Evolutionary conservation across 2,888 invertebrate species (phyloP).

Genomic region (Spilosoma lubricipeda): DNA sequence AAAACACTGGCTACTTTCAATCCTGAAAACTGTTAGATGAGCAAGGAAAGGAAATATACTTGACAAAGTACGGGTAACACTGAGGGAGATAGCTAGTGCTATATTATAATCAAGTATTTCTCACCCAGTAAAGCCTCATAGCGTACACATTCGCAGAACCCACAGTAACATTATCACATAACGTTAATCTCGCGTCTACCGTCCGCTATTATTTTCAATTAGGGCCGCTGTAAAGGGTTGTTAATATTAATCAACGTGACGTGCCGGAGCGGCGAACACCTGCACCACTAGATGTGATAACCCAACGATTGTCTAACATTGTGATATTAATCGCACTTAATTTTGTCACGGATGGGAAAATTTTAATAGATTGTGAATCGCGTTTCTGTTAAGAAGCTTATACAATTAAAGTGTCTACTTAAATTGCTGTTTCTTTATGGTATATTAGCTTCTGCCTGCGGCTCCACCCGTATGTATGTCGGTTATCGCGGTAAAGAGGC

Average conservation of each 20-base stretch:
- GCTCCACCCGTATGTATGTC: too few relatives aligned
- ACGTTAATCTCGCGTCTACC: constrained; percentile 72
- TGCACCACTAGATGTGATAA: constrained; percentile 55
- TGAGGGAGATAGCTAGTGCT: too few relatives aligned
- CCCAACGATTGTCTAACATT: constrained; percentile 54
- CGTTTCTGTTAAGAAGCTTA: constrained; percentile 33
- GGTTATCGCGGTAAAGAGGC: too few relatives aligned
- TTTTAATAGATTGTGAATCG: constrained; percentile 49
- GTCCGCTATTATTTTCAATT: constrained; percentile 82
- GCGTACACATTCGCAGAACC: constrained; percentile 10
- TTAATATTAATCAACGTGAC: constrained; percentile 80
- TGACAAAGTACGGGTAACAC: too few relatives aligned
- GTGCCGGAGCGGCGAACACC: constrained; percentile 60
- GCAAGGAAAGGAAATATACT: too few relatives aligned
- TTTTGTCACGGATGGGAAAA: constrained; percentile 58
- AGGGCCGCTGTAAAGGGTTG: constrained; percentile 76
- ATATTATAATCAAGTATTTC: constrained; percentile 1
- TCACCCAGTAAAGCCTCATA: background rate
- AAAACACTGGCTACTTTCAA: too few relatives aligned
- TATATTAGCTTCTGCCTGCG: too few relatives aligned
- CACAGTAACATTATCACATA: constrained; percentile 65
- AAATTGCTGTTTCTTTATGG: background rate
- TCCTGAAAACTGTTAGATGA: too few relatives aligned
- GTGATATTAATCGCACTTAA: constrained; percentile 72
- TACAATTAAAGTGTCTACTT: constrained; percentile 12